These are phyloP conservation scores for Syngnathus typhle DNA, from an alignment of 2,113 vertebrate species.

Conservation along the genomic window DNA sequence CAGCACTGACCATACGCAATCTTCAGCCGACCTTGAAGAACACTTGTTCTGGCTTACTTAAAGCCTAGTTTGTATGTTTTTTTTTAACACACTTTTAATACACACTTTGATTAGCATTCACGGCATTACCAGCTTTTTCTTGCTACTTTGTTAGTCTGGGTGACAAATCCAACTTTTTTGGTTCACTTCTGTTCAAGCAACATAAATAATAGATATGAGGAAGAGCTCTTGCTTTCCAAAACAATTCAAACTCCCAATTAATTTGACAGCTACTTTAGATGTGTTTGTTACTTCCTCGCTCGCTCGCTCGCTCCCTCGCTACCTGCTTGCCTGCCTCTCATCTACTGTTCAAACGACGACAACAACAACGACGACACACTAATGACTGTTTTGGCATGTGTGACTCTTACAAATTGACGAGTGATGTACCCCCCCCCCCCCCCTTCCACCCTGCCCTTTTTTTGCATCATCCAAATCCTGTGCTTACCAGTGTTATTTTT, in stretches of 20 bases:
- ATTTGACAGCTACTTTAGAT: not conserved
- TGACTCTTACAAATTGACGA: constrained; percentile 5
- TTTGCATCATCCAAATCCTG: constrained; percentile 6
- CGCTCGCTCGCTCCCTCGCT: too few species aligned
- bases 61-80: constrained; percentile 1
- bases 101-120: not conserved
- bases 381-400: constrained; percentile 4
- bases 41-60: constrained; percentile 2
- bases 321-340: not conserved
- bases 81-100: not conserved
- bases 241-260: constrained; percentile 1
- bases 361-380: not conserved
- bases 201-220: not conserved
- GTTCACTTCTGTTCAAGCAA: not conserved
- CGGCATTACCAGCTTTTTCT: not conserved
- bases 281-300: not conserved
- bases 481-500: constrained; percentile 27
- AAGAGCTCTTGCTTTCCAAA: not conserved
- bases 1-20: constrained; percentile 30
- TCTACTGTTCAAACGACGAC: constrained; percentile 14
- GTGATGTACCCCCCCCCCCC: not conserved
- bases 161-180: not conserved
- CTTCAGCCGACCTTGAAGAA: constrained; percentile 8
- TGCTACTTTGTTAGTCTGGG: not conserved
- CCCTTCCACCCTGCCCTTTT: not conserved